phyloP scores from a whole-genome alignment of 2,113 vertebrate species.

The pig (Sus scrofa) region DNA sequence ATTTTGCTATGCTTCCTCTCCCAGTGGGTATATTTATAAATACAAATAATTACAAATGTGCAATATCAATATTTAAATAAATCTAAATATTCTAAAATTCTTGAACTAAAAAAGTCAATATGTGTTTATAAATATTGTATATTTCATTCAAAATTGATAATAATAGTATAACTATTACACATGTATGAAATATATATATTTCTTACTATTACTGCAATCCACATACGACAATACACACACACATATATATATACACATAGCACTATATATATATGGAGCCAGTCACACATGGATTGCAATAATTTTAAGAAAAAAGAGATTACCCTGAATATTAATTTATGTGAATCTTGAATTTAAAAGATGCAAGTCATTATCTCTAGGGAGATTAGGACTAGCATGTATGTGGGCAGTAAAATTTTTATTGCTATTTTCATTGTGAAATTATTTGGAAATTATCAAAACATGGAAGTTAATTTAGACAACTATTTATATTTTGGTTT shows the following conservation, averaged over 20 bases:
- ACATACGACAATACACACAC: not conserved
- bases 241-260: not conserved
- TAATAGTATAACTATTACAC: not conserved
- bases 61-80: not conserved
- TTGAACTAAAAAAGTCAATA: not conserved
- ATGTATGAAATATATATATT: not conserved
- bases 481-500: conserved; percentile 61
- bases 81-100: not conserved
- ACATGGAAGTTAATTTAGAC: conserved; percentile 39
- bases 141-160: conserved; percentile 40
- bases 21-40: conserved; percentile 60
- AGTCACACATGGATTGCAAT: not conserved
- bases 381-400: not conserved
- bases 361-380: not conserved
- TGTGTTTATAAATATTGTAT: conserved; percentile 28
- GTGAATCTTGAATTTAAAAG: conserved; percentile 21
- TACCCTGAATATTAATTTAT: not conserved
- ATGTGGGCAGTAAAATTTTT: conserved; percentile 26
- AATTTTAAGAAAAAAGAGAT: not conserved
- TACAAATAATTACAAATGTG: conserved; percentile 49
- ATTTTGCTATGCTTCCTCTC: conserved; percentile 25
- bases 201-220: not conserved
- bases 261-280: not conserved
- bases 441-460: conserved; percentile 49
- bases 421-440: not conserved